Evolutionary conservation across 2,113 vertebrate genomes (phyloP), one percentile per base, ranked within the genome.

Genomic region (Nymphicus hollandicus): DNA sequence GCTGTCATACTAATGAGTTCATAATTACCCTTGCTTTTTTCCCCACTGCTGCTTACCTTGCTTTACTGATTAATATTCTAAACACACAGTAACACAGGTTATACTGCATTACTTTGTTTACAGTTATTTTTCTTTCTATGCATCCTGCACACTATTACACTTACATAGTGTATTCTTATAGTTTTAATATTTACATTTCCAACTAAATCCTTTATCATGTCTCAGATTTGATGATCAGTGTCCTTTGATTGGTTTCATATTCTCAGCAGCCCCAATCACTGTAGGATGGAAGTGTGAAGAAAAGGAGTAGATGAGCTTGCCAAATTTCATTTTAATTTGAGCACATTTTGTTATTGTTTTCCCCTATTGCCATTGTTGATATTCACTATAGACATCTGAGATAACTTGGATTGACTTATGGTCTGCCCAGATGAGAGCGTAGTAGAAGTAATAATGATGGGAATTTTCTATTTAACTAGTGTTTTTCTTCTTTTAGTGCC

Each of bases 61-160:
- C 49, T 89, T 91, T 95, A 53, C 55, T 86, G 91, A 88, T 96
- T 96, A 87, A 76, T 89, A 96, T 95, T 95, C 91, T 44, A 91
- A 85, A 72, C 81, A 92, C 87, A 71, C 9, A 6, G 15, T 37
- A 31, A 44, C 47, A n/a, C 79, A 91, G 27, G 44, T 76, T 86
- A 61, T 61, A 46, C 52, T 83, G 68, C 41, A 35, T 79, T 85
- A 71, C 95, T 89, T 91, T 89, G 56, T 89, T 95, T 93, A 69
- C 46, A 76, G 56, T 78, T 47, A 41, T 69, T 91, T 89, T 92
- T 85, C 17, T 84, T 92, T 64, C 44, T 61, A 3, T 89, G 41
- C 69, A 65, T 44, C 33, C 70, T 91, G 39, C 18, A 68, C 16
- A 50, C 10, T 43, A 73, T 80, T 41, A 33, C 0, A 4, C 74